Conservation (phyloP, 23 tunicate species). For the Pegea sp. region DNA sequence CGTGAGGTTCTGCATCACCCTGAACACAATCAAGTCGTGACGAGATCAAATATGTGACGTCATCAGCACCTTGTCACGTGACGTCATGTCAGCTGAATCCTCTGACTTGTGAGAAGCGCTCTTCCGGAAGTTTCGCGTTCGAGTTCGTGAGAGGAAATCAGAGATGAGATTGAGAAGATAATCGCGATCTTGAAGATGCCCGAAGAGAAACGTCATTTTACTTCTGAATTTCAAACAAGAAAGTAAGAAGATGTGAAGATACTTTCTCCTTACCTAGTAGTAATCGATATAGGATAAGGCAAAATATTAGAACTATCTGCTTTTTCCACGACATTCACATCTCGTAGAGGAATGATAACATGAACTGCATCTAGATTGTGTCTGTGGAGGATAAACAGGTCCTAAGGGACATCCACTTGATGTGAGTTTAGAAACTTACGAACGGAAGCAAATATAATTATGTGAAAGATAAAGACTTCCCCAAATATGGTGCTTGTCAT, state of each 20-base stretch:
- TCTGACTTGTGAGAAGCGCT: too few species aligned
- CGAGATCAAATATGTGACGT: too few species aligned
- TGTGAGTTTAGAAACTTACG: slow-evolving; percentile 48
- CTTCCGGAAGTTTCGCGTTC: slow-evolving; percentile 17
- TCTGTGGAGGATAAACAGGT: too few species aligned
- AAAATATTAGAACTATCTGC: slow-evolving; percentile 59
- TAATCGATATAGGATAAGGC: slow-evolving; percentile 70
- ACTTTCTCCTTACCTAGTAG: slow-evolving; percentile 30
- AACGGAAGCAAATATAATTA: slow-evolving; percentile 58
- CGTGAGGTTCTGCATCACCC: too few species aligned
- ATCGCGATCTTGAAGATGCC: slow-evolving; percentile 69
- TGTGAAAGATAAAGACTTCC: slow-evolving; percentile 80
- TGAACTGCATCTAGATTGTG: slow-evolving; percentile 40
- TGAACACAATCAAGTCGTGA: too few species aligned
- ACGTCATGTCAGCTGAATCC: too few species aligned
- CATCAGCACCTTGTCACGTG: too few species aligned
- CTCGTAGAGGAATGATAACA: slow-evolving; percentile 63
- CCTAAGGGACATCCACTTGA: slow-evolving; percentile 49
- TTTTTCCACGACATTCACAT: slow-evolving; percentile 63
- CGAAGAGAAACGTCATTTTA: slow-evolving; percentile 80
- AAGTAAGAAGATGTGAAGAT: neutral
- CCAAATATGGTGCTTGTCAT: slow-evolving; percentile 73
- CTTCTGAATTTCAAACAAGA: slow-evolving; percentile 39
- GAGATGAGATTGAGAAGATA: slow-evolving; percentile 60
- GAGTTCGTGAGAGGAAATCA: slow-evolving; percentile 64